Base-by-base conservation (phyloP, 2,888 invertebrate genomes). In the Dasysyrphus albostriatus region DNA sequence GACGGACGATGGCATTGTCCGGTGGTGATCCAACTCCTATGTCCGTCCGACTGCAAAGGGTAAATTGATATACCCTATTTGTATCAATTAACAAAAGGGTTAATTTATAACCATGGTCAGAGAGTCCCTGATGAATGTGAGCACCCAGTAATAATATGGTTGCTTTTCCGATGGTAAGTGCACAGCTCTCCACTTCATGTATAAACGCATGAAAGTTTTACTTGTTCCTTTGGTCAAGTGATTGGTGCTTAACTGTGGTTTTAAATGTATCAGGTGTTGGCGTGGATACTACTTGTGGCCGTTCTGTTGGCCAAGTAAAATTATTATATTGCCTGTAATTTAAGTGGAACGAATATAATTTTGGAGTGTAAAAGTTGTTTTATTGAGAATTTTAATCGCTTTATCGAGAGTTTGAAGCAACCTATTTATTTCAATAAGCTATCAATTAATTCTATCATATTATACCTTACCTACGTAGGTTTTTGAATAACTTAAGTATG, bases 61-160 rank as follows among this genome's bases (percentile, higher is more conserved):
- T 88, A 89, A 89, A 89, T 89, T 89, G 89, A 88, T 88, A 83
- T 88, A 88, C 83, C 88, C 70, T 80, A 92, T 92, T 92, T 92
- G 92, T 92, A 92, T 92, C 92, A 92, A 92, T 92, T 92, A 92
- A 92, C 92, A 90, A 91, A 92, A 91, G 92, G 92, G 91, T 91
- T 92, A 92, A 91, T 92, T 91, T 91, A 91, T 91, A 90, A 90
- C 89, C 90, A 89, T 90, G 89, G 90, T 89, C 89, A 83, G 88
- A 83, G 88, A 87, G 88, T 80, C 89, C 82, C 82, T 87, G 82
- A 82, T 82, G 87, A 87, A 82, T 82, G 77, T 72, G 82, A 82
- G 82, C 82, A 87, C 82, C 82, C 82, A 65, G 74, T 87, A 82
- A 87, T 87, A 78, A 87, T 82, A 87, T 14, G 78, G 34, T 78